Conservation (phyloP, 2,888 invertebrate species). For the Diplazon laetatorius region DNA sequence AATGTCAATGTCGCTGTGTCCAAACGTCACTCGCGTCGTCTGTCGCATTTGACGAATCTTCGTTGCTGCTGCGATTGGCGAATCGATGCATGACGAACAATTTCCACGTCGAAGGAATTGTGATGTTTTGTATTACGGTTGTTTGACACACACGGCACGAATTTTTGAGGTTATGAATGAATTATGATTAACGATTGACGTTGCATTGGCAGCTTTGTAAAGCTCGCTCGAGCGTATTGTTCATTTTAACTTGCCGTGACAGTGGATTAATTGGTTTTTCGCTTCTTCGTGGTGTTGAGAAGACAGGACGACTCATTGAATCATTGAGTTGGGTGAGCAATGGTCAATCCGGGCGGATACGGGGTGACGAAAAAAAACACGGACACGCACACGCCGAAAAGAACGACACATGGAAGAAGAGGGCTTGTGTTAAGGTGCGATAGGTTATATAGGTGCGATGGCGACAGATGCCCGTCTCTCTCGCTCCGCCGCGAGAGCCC, state of each 20-base stretch:
- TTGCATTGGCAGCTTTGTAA: no score
- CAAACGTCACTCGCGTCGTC: no score
- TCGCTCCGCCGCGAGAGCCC: no score
- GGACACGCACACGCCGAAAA: no score
- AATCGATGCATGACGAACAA: conserved; percentile 40
- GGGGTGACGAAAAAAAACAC: background rate
- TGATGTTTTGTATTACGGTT: no score
- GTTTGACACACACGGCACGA: no score
- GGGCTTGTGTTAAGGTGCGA: no score
- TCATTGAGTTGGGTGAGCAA: background rate
- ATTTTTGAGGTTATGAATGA: background rate
- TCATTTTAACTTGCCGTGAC: no score
- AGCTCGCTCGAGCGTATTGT: no score
- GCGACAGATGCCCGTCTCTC: no score
- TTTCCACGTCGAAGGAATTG: background rate
- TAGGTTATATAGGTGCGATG: no score
- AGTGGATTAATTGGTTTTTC: background rate
- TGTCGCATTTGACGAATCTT: conserved; percentile 26
- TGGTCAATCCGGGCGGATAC: conserved; percentile 7
- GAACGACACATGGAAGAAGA: no score
- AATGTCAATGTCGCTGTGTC: conserved; percentile 7
- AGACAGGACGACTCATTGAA: background rate
- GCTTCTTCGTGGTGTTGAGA: background rate
- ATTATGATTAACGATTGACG: background rate
- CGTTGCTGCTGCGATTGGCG: conserved; percentile 5